A percentile compares a stretch with the other conserved stretches of the same genome.
Conservation (phyloP, 1,140 invertebrate genomes). For the Periplaneta americana region DNA sequence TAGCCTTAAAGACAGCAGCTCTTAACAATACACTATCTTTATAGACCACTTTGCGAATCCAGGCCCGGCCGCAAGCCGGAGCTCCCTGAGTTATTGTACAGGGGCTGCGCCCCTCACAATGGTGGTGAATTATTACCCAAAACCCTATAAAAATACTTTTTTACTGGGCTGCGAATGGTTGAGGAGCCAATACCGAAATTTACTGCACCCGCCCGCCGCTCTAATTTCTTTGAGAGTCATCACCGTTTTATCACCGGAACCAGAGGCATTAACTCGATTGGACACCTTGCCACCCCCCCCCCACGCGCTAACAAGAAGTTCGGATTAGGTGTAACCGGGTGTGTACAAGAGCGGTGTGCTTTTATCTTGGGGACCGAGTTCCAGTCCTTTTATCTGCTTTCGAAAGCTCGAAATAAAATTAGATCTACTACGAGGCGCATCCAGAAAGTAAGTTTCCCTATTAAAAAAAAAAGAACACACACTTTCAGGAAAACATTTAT, state of each 20-base stretch:
- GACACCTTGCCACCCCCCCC: no score
- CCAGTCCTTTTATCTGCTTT: no score
- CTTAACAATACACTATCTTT: neutral
- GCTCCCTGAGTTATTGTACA: neutral
- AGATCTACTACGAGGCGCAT: no score
- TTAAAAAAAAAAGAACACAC: no score
- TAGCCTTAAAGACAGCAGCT: no score
- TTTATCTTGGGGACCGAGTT: no score
- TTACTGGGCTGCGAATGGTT: neutral
- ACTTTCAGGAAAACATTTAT: no score
- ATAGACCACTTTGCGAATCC: neutral
- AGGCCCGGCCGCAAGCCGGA: neutral
- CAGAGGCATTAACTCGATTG: neutral
- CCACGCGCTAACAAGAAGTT: no score
- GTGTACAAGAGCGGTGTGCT: no score
- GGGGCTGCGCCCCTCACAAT: neutral
- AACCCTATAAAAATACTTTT: neutral
- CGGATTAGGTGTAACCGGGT: no score
- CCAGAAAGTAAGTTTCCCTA: no score
- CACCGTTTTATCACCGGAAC: neutral
- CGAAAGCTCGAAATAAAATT: no score
- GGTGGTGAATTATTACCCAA: neutral
- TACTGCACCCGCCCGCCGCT: neutral
- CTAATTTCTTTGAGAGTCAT: neutral
- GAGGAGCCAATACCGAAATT: neutral